phyloP scores from a whole-genome alignment of 2,797 vertebrate species.

The Ptychadena robeensis region DNA sequence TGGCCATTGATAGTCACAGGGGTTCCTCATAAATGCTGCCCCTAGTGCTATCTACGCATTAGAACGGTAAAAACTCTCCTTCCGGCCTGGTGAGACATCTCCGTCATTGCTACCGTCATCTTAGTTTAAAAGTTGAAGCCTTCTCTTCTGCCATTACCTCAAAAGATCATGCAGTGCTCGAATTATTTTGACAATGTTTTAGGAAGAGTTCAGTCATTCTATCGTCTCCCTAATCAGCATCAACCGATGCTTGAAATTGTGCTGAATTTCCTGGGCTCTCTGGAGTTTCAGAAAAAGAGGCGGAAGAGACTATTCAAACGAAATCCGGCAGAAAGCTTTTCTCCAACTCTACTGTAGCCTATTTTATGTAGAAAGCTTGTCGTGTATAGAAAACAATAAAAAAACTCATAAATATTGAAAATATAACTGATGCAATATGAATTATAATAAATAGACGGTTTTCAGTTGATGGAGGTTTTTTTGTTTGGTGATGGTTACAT shows the following conservation, averaged over 20 bases:
- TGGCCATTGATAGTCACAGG: too few species aligned
- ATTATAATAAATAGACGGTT: too few species aligned
- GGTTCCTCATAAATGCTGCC: neutral
- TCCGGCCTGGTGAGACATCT: neutral
- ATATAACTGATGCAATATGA: too few species aligned
- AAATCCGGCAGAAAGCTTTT: neutral
- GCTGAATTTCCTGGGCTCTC: neutral
- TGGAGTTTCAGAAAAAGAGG: neutral
- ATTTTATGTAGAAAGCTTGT: too few species aligned
- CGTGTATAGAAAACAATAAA: too few species aligned
- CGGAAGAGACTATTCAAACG: neutral
- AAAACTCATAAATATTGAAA: too few species aligned
- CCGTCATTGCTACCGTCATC: neutral
- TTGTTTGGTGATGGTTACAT: too few species aligned
- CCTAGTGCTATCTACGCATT: neutral
- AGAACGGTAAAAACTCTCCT: neutral
- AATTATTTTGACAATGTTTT: slow-evolving; percentile 51
- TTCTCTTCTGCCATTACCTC: slow-evolving; percentile 39
- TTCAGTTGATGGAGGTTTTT: too few species aligned
- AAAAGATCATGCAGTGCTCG: slow-evolving; percentile 37
- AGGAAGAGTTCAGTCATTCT: slow-evolving; percentile 51
- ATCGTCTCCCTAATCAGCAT: slow-evolving; percentile 30
- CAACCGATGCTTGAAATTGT: slow-evolving; percentile 20
- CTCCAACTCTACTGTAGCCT: too few species aligned
- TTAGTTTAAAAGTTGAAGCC: slow-evolving; percentile 10